Base-by-base conservation (phyloP, 2,797 vertebrate species). In the Carapus acus region DNA sequence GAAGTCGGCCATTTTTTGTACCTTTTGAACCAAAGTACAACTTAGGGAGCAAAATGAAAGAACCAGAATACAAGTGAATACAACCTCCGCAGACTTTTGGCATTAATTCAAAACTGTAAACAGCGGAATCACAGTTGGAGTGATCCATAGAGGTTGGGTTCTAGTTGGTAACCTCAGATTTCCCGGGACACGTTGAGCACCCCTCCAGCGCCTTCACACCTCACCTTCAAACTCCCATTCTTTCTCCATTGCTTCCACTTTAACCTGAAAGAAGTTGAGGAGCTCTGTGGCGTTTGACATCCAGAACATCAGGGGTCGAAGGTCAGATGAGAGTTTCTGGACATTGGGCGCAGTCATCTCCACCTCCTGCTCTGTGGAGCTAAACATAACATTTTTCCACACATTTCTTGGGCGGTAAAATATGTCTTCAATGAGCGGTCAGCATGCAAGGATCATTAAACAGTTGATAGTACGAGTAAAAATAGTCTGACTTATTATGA, bases 211-310 rank as follows among this genome's bases (percentile, higher is more conserved):
- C 49, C 22, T 56, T 58, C 19, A 37, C 15, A n/a, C 44, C 85
- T 91, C 73, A 94, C 93, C 91, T 76, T 94, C 93, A 85, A 92
- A 91, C 80, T 94, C 93, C 71, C 91, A 92, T 65, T 96, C 93
- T 68, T 90, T 92, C 78, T 96, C 93, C 88, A 96, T 89, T 50
- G 86, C 76, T 70, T 93, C 86, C 24, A 93, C 91, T 81, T 91
- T 94, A 74, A 91, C 91, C 77, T 96, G 93, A 46, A 94, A 93
- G 66, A 93, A 92, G 79, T 93, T 96, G 8, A 96, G 89, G 38
- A 96, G 89, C 79, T 96, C 93, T 0, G 91, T 94, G 52, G 92
- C 91, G 20, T 96, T 96, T 49, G 93, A 92, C 93, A 96, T 93
- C 93, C 93, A 95, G 60, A 94, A 91, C 88, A 96, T 93, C 47